phyloP scores from a whole-genome alignment of 37 sponge, comb jelly and placozoan genomes.

The Chondrilla cf. caribensis region DNA sequence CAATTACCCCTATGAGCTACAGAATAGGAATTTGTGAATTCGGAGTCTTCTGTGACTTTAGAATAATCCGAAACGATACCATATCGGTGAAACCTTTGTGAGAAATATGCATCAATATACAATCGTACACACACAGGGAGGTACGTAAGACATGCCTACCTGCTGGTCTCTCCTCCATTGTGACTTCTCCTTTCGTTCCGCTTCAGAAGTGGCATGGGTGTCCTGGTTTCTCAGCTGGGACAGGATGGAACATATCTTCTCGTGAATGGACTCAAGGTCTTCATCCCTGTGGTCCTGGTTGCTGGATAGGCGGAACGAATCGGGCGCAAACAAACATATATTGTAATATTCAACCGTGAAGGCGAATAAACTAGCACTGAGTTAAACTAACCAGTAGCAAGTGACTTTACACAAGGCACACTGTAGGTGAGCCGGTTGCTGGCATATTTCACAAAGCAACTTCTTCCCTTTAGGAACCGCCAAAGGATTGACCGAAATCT shows the following conservation, averaged over 20 bases:
- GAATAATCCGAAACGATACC: no score
- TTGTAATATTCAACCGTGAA: no score
- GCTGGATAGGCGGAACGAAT: conserved; percentile 22
- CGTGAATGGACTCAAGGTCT: conserved; percentile 75
- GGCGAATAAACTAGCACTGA: neutral
- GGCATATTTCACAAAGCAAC: conserved; percentile 78
- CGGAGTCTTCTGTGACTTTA: no score
- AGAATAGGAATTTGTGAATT: no score
- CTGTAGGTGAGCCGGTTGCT: conserved; percentile 74
- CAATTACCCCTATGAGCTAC: no score
- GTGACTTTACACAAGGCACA: conserved; percentile 75
- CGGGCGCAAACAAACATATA: no score
- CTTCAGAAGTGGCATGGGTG: conserved; percentile 51
- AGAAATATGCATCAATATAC: no score
- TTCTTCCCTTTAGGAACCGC: conserved; percentile 77
- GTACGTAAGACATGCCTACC: conserved; percentile 4
- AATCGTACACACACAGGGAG: no score
- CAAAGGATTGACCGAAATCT: conserved; percentile 65
- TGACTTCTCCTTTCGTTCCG: conserved; percentile 44
- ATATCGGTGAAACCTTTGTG: no score
- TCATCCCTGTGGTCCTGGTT: conserved; percentile 53
- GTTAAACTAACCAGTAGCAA: conserved; percentile 69
- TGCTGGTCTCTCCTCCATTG: conserved; percentile 22
- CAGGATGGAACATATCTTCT: conserved; percentile 63
- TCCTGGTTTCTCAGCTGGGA: conserved; percentile 36